Conservation (phyloP, 2,888 invertebrate genomes). For the Escarpia spicata region DNA sequence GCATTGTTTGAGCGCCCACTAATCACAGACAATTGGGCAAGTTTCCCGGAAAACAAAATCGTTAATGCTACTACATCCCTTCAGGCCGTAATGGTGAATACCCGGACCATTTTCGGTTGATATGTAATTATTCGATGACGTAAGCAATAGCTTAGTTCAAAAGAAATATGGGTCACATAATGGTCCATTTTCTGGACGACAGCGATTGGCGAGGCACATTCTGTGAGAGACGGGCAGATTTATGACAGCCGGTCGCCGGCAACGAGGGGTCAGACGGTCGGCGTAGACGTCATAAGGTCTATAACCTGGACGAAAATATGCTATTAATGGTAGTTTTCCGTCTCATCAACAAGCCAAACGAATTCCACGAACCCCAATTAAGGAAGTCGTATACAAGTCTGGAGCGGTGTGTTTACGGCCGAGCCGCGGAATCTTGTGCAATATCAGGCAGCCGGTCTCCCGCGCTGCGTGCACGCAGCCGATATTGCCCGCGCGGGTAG, state of each 20-base stretch:
- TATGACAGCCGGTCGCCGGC: neutral
- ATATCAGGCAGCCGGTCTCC: neutral
- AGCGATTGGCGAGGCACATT: neutral
- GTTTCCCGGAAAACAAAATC: too few species aligned
- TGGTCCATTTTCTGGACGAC: neutral
- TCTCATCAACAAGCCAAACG: conserved; percentile 8
- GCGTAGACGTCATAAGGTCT: neutral
- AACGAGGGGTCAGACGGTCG: neutral
- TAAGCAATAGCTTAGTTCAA: neutral
- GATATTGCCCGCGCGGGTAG: neutral
- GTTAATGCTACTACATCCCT: too few species aligned
- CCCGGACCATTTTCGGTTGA: neutral
- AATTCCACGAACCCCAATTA: conserved; percentile 11
- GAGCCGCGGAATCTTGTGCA: neutral
- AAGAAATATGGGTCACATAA: neutral
- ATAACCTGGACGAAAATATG: conserved; percentile 1
- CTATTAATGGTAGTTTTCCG: neutral
- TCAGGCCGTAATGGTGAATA: neutral
- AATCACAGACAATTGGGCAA: too few species aligned
- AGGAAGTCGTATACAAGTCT: conserved; percentile 16
- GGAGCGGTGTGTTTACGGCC: neutral
- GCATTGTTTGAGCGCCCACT: too few species aligned
- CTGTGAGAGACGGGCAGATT: neutral
- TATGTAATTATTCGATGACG: neutral
- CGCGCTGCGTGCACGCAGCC: neutral